phyloP scores from a whole-genome alignment of 2,113 vertebrate genomes.

The Periophthalmus modestus region DNA sequence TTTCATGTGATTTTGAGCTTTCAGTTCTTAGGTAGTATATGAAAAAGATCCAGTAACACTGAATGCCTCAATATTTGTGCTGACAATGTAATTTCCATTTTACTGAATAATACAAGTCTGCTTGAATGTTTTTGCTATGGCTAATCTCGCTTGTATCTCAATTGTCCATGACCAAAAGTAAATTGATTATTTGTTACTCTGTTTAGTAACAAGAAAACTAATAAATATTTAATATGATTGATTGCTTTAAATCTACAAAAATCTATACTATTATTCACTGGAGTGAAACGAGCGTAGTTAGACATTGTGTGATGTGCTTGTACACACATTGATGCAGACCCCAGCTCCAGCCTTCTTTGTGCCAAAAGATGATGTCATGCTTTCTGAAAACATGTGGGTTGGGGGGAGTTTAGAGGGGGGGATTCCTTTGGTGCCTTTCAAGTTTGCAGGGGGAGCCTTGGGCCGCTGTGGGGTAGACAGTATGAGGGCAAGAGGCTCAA shows the following conservation, averaged over 20 bases:
- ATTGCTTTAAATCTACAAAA: too few relatives aligned
- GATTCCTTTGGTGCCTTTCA: constrained; percentile 75
- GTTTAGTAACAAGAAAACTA: neutral
- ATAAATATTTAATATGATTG: too few relatives aligned
- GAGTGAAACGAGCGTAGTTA: constrained; percentile 7
- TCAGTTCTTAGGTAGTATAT: too few relatives aligned
- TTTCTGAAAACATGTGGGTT: constrained; percentile 69
- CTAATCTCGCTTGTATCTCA: neutral
- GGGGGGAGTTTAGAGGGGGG: constrained; percentile 43
- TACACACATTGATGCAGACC: constrained; percentile 55
- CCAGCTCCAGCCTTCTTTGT: constrained; percentile 65
- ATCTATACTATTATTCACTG: too few relatives aligned
- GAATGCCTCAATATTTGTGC: too few relatives aligned
- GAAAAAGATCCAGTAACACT: too few relatives aligned
- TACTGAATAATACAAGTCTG: too few relatives aligned
- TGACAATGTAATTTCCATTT: too few relatives aligned
- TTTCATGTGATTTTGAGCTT: too few relatives aligned
- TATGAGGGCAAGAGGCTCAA: constrained; percentile 69
- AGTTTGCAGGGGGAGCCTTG: constrained; percentile 70
- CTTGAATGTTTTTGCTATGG: neutral
- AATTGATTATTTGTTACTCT: neutral
- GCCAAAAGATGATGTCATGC: constrained; percentile 75
- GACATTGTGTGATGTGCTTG: constrained; percentile 32
- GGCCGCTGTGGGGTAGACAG: constrained; percentile 67
- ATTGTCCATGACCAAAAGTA: neutral